These are phyloP conservation scores for Hafferia zeledoni DNA, from an alignment of 2,797 vertebrate genomes.

Conservation along the genomic window DNA sequence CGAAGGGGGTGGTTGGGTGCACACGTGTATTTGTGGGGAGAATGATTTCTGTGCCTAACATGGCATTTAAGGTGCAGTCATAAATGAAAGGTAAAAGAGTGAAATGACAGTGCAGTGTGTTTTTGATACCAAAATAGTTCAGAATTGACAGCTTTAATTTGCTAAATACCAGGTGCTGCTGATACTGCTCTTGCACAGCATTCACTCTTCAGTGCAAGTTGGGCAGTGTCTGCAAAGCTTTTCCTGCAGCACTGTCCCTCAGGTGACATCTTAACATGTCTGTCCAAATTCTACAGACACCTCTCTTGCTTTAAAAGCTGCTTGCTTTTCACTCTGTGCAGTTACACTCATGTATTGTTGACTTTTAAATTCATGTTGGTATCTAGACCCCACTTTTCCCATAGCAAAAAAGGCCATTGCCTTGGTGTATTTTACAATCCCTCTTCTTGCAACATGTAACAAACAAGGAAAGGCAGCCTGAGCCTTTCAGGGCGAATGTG, in stretches of 20 bases:
- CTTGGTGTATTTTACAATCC: background rate
- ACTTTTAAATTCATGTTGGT: background rate
- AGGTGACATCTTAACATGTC: background rate
- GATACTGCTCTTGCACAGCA: rapidly evolving
- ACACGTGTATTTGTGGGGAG: rapidly evolving
- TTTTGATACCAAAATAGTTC: background rate
- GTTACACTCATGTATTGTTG: rapidly evolving
- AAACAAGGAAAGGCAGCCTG: background rate
- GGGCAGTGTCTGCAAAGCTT: background rate
- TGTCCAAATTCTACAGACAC: background rate
- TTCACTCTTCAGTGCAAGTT: background rate
- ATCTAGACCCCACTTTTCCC: background rate
- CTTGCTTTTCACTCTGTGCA: background rate
- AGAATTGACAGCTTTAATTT: background rate
- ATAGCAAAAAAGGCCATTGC: background rate
- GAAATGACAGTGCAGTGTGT: background rate
- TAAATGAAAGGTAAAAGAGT: background rate
- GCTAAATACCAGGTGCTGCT: rapidly evolving
- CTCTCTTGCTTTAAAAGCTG: background rate
- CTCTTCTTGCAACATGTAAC: background rate
- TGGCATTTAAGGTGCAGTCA: rapidly evolving
- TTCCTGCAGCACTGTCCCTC: background rate
- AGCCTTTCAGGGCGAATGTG: background rate
- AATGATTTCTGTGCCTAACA: background rate
- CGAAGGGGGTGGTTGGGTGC: background rate